These are phyloP conservation scores for Chrysolina haemoptera DNA, from an alignment of 2,888 invertebrate genomes.

Conservation along the genomic window DNA sequence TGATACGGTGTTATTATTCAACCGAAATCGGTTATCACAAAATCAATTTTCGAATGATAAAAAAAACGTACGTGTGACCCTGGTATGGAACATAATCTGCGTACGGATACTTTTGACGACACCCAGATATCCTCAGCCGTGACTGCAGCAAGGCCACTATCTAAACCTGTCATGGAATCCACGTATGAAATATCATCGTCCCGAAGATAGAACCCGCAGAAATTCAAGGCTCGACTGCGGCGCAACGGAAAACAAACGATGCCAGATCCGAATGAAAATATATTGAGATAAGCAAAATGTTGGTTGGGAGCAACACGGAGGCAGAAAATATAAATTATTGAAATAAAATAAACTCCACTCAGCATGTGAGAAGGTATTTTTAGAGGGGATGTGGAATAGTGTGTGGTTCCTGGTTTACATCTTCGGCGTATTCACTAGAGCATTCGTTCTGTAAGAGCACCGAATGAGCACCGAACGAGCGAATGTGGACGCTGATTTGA, in stretches of 20 bases:
- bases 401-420: too few species aligned
- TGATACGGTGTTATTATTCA: too few species aligned
- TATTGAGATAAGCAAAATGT: constrained; percentile 36
- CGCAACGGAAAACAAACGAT: constrained; percentile 29
- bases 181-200: constrained; percentile 18
- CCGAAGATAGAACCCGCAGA: constrained; percentile 14
- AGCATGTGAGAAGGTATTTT: neutral
- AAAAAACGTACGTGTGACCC: neutral
- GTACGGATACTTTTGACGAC: neutral
- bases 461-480: too few species aligned
- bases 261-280: constrained; percentile 41
- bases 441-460: too few species aligned
- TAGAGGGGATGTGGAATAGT: neutral
- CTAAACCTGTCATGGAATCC: constrained; percentile 10
- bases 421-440: too few species aligned
- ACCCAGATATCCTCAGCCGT: neutral
- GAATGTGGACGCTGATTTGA: too few species aligned
- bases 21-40: too few species aligned
- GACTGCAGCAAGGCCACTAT: constrained; percentile 5
- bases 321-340: constrained; percentile 40
- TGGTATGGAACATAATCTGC: neutral
- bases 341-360: constrained; percentile 39
- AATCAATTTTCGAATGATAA: too few species aligned
- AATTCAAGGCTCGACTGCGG: constrained; percentile 15
- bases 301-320: constrained; percentile 29